Evolutionary conservation across 2,888 invertebrate species (phyloP).

Genomic region (Drosophila quinaria): DNA sequence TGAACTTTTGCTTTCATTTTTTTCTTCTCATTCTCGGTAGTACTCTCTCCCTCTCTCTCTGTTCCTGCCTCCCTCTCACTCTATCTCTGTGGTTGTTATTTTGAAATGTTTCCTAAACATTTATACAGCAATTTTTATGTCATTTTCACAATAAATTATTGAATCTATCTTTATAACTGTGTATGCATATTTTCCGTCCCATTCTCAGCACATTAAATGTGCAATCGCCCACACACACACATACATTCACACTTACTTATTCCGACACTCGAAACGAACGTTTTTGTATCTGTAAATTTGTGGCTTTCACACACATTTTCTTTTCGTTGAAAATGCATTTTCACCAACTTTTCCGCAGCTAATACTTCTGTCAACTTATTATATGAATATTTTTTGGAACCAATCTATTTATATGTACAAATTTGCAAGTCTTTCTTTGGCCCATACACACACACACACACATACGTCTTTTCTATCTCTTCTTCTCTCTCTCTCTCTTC

Average conservation of each 20-base stretch:
- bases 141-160: constrained; percentile 64
- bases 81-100: constrained; percentile 40
- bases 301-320: constrained; percentile 33
- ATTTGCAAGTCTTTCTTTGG: constrained; percentile 24
- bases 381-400: not conserved
- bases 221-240: constrained; percentile 46
- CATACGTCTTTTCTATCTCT: constrained; percentile 4
- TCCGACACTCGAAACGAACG: constrained; percentile 10
- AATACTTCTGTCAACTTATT: constrained; percentile 9
- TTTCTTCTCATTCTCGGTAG: constrained; percentile 24
- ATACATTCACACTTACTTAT: constrained; percentile 4
- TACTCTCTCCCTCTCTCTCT: constrained; percentile 21
- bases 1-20: constrained; percentile 63
- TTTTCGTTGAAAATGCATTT: constrained; percentile 44
- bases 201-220: constrained; percentile 38
- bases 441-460: constrained; percentile 1
- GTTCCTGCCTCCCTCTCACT: constrained; percentile 12
- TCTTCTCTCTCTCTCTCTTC: constrained; percentile 15
- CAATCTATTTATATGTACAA: constrained; percentile 3
- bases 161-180: constrained; percentile 40
- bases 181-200: constrained; percentile 35
- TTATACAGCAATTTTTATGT: constrained; percentile 60
- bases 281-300: constrained; percentile 18
- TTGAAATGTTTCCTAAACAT: constrained; percentile 66
- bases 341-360: constrained; percentile 33